A percentile compares a stretch with the other conserved stretches of the same genome.
Evolutionary conservation across 2,113 vertebrate species (phyloP).

Genomic region (Xiphophorus hellerii): DNA sequence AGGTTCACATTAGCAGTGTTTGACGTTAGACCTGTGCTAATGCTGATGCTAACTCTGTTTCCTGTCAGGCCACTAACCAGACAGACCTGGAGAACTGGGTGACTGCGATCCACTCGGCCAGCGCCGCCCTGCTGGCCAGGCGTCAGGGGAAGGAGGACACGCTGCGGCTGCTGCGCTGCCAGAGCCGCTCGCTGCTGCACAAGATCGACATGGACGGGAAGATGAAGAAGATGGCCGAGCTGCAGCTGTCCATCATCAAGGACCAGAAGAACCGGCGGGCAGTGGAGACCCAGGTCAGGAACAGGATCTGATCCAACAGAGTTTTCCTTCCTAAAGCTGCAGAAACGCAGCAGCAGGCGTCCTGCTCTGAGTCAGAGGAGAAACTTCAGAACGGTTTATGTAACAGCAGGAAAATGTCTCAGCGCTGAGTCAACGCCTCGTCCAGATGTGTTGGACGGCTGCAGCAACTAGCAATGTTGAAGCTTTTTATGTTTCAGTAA

Average conservation of each 20-base stretch:
- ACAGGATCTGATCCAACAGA: background rate
- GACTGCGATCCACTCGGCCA: slow-evolving; percentile 92
- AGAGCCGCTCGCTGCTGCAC: slow-evolving; percentile 86
- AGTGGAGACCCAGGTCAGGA: slow-evolving; percentile 91
- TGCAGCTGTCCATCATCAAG: slow-evolving; percentile 89
- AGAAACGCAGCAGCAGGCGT: background rate
- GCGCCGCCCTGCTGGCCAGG: slow-evolving; percentile 88
- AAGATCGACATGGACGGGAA: slow-evolving; percentile 94
- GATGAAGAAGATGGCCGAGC: slow-evolving; percentile 96
- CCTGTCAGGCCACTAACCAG: slow-evolving; percentile 87
- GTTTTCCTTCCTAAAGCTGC: background rate
- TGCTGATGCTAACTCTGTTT: background rate
- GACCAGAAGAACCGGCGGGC: slow-evolving; percentile 91
- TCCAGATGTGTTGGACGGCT: background rate
- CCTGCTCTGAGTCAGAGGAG: background rate
- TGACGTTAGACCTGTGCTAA: too few species aligned
- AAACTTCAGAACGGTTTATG: too few species aligned
- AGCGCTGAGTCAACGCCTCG: background rate
- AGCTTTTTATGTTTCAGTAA: background rate
- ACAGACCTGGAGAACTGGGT: slow-evolving; percentile 96
- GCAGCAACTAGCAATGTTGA: too few species aligned
- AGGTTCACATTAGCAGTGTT: too few species aligned
- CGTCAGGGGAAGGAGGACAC: slow-evolving; percentile 91
- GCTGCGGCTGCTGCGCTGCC: slow-evolving; percentile 84
- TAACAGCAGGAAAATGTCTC: background rate